phyloP scores from a whole-genome alignment of 92 coral and sea anemone genomes.

The Meandrina meandrites region DNA sequence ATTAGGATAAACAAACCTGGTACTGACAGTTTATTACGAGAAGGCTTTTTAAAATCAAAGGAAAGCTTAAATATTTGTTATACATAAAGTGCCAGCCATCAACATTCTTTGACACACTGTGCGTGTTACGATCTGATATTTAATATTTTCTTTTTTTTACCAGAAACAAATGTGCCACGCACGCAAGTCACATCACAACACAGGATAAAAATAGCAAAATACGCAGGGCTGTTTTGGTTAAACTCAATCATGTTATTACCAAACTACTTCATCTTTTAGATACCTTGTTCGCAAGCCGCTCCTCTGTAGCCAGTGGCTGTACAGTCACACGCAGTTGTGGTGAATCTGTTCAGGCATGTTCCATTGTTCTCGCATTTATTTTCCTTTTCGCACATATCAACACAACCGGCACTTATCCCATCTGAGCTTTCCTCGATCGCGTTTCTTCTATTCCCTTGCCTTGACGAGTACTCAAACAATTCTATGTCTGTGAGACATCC shows the following conservation, averaged over 20 bases:
- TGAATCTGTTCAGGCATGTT: slow-evolving; percentile 56
- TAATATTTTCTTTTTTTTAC: background rate
- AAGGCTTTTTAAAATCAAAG: background rate
- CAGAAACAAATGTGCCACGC: background rate
- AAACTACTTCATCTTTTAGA: background rate
- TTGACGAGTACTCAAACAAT: slow-evolving; percentile 2
- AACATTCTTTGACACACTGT: background rate
- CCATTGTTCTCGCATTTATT: slow-evolving; percentile 57
- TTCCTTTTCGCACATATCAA: slow-evolving; percentile 46
- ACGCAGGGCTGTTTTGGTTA: background rate
- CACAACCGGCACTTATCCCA: slow-evolving; percentile 45
- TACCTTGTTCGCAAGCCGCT: slow-evolving; percentile 54
- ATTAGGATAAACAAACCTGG: background rate
- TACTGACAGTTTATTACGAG: slow-evolving; percentile 15
- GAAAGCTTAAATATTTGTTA: background rate
- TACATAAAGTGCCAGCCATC: background rate
- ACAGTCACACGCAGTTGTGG: slow-evolving; percentile 59
- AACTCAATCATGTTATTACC: background rate
- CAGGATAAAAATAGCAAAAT: background rate
- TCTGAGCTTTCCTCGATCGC: slow-evolving; percentile 9
- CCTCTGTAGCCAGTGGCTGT: slow-evolving; percentile 66
- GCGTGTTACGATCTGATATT: background rate
- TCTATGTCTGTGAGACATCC: slow-evolving; percentile 54
- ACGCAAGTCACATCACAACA: background rate
- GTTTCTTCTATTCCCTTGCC: slow-evolving; percentile 10